phyloP scores from a whole-genome alignment of 1,140 invertebrate genomes.

The Paramacrobiotus metropolitanus region DNA sequence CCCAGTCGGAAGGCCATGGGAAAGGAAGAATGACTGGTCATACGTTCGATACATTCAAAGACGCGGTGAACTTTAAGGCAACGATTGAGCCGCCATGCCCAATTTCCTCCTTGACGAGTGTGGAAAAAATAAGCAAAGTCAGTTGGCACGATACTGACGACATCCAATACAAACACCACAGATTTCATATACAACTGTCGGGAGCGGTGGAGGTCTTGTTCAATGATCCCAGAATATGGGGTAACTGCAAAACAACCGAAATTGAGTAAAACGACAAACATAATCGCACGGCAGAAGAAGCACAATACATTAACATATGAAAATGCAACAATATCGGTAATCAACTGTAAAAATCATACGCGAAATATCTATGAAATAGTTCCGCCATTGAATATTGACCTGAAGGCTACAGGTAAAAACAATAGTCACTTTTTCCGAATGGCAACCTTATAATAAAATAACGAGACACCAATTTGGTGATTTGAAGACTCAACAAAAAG shows the following conservation, averaged over 20 bases:
- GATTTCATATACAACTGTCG: slow-evolving; percentile 49
- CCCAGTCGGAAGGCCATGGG: slow-evolving; percentile 68
- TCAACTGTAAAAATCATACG: too few species aligned
- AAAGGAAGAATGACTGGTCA: slow-evolving; percentile 71
- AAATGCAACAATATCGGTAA: too few species aligned
- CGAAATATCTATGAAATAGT: too few species aligned
- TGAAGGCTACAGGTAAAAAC: too few species aligned
- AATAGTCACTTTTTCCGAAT: too few species aligned
- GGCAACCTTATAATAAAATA: too few species aligned
- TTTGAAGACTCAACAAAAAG: too few species aligned
- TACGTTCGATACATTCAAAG: slow-evolving; percentile 70
- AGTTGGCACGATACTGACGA: slow-evolving; percentile 53
- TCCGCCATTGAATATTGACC: too few species aligned
- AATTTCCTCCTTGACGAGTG: neutral
- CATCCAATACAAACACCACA: slow-evolving; percentile 34
- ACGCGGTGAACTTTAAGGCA: slow-evolving; percentile 52
- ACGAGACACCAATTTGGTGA: too few species aligned
- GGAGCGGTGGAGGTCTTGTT: slow-evolving; percentile 49
- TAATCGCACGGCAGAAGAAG: too few species aligned
- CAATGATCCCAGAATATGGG: slow-evolving; percentile 72
- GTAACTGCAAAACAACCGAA: slow-evolving; percentile 37
- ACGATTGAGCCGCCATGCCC: slow-evolving; percentile 48
- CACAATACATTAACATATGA: too few species aligned
- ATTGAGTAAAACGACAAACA: too few species aligned
- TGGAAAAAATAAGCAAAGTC: slow-evolving; percentile 57